phyloP scores from a whole-genome alignment of 2,797 vertebrate species.

The Typhlichthys subterraneus region DNA sequence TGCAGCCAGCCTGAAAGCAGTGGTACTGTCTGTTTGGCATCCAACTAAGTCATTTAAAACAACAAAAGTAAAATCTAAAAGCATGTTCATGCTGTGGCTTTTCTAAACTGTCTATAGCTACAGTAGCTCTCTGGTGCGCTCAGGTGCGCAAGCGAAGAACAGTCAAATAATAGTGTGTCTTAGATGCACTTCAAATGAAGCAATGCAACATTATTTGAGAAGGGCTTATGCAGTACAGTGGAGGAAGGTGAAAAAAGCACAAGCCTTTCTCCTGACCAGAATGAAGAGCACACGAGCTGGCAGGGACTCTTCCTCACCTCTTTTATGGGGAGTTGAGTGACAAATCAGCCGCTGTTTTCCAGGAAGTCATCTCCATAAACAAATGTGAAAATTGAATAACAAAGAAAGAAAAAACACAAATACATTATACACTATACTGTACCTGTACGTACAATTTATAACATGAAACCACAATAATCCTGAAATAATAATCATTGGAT shows the following conservation, averaged over 20 bases:
- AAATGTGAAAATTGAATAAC: slow-evolving; percentile 7
- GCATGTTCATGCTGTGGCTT: no score
- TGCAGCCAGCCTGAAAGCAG: no score
- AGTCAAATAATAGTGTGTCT: slow-evolving; percentile 6
- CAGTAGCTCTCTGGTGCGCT: not conserved
- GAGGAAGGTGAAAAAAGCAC: slow-evolving; percentile 34
- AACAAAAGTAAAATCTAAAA: no score
- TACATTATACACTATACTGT: slow-evolving; percentile 1
- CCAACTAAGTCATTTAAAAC: no score
- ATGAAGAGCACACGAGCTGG: slow-evolving; percentile 33
- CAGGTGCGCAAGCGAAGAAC: slow-evolving; percentile 10
- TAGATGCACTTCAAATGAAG: slow-evolving; percentile 20
- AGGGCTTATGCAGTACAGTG: slow-evolving; percentile 11
- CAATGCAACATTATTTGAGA: slow-evolving; percentile 19
- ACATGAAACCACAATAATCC: not conserved
- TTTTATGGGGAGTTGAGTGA: slow-evolving; percentile 14
- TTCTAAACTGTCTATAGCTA: not conserved
- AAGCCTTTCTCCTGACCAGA: slow-evolving; percentile 44
- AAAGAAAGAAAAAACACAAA: slow-evolving; percentile 3
- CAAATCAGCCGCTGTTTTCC: slow-evolving; percentile 11
- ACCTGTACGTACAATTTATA: not conserved
- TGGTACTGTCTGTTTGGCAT: no score
- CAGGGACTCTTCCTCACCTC: slow-evolving; percentile 23
- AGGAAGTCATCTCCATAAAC: not conserved
- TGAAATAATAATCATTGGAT: not conserved